Conservation (phyloP, 1,140 invertebrate species). For the Holotrichia oblita region DNA sequence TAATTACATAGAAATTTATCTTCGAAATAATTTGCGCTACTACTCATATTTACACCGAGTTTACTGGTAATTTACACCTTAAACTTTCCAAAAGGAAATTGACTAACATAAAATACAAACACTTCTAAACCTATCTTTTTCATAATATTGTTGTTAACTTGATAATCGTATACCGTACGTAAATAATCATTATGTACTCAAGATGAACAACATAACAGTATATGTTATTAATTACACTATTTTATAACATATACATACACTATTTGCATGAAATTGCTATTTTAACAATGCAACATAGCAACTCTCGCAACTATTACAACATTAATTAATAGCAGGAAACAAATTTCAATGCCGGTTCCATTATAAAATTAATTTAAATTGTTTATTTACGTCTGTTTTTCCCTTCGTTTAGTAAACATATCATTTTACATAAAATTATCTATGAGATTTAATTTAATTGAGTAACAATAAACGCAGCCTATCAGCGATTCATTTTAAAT, state of each 20-base stretch:
- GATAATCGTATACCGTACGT: too few species aligned
- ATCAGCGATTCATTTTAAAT: too few species aligned
- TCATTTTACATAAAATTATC: not conserved
- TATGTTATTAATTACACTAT: not conserved
- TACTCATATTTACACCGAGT: too few species aligned
- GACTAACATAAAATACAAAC: too few species aligned
- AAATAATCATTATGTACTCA: too few species aligned
- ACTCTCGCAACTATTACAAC: not conserved
- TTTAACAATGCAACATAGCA: not conserved
- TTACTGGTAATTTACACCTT: too few species aligned
- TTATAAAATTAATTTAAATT: not conserved
- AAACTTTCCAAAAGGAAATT: too few species aligned
- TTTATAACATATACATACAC: not conserved
- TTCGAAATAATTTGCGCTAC: too few species aligned
- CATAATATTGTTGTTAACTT: too few species aligned
- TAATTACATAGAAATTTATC: too few species aligned
- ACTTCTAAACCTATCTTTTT: too few species aligned
- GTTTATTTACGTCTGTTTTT: not conserved
- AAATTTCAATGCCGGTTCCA: not conserved
- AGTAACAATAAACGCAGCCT: too few species aligned
- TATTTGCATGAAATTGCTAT: not conserved
- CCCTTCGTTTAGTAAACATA: not conserved
- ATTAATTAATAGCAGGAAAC: slow-evolving; percentile 1
- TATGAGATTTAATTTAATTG: not conserved
- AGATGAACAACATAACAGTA: not conserved